These are phyloP conservation scores for Chorisops tibialis DNA, from an alignment of 2,888 invertebrate species.

Conservation along the genomic window DNA sequence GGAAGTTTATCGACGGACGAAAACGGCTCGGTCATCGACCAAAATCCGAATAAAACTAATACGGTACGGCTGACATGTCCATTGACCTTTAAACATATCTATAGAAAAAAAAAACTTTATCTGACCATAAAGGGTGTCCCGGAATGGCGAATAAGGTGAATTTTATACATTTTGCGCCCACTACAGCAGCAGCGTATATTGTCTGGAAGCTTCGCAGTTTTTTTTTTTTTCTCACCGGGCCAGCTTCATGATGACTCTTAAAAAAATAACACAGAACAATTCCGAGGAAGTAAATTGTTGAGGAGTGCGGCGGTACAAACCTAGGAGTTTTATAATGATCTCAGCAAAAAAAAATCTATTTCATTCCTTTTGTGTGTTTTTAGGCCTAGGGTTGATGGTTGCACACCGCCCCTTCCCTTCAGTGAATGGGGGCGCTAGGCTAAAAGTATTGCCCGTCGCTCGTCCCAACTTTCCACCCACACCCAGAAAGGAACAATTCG, in stretches of 20 bases:
- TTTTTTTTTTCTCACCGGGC: no score
- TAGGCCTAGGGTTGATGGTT: not conserved
- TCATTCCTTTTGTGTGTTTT: not conserved
- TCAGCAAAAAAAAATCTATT: constrained; percentile 1
- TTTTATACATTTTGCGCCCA: not conserved
- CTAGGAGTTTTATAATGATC: constrained; percentile 6
- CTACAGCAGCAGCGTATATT: no score
- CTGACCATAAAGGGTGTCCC: constrained; percentile 2
- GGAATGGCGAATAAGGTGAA: constrained; percentile 1
- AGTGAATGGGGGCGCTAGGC: not conserved
- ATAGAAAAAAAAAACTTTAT: constrained; percentile 4
- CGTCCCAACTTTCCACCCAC: constrained; percentile 6
- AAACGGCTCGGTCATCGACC: constrained; percentile 20
- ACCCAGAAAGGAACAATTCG: not conserved
- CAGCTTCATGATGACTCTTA: no score
- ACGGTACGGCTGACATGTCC: constrained; percentile 4
- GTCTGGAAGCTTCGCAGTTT: no score
- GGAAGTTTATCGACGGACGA: constrained; percentile 14
- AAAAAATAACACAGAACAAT: no score
- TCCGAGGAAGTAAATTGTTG: constrained; percentile 9
- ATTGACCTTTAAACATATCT: constrained; percentile 10
- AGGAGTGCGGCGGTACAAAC: not conserved
- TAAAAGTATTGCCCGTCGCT: constrained; percentile 7
- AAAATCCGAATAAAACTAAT: not conserved
- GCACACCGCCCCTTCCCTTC: not conserved